These are phyloP conservation scores for Sebastes cheni DNA, from an alignment of 2,797 vertebrate species.

Conservation along the genomic window DNA sequence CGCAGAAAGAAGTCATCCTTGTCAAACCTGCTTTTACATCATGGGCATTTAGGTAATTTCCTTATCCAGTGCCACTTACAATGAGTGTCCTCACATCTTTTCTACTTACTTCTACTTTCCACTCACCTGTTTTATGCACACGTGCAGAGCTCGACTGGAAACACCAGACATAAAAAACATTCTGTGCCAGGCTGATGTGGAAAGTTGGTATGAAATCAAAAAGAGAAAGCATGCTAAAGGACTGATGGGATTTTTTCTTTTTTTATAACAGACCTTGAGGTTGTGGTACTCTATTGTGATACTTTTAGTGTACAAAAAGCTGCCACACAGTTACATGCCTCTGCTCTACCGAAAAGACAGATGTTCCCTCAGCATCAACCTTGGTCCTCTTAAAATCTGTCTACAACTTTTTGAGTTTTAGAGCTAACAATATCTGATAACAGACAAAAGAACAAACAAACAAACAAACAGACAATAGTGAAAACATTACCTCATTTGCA, in stretches of 20 bases:
- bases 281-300: not conserved
- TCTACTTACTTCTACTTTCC: not conserved
- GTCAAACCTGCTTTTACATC: slow-evolving; percentile 1
- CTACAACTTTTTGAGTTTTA: not conserved
- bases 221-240: not conserved
- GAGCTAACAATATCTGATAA: not conserved
- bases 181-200: not conserved
- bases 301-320: not conserved
- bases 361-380: not conserved
- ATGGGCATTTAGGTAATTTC: not conserved
- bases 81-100: not conserved
- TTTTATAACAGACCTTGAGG: not conserved
- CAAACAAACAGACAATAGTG: not conserved
- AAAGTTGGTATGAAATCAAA: not conserved
- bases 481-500: not conserved
- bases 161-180: not conserved
- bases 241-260: not conserved
- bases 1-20: not conserved
- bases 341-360: not conserved
- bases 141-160: not conserved
- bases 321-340: not conserved
- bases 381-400: not conserved
- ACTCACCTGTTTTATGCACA: not conserved
- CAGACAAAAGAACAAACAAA: not conserved
- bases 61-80: not conserved